Percentiles rank a stretch among this genome's conserved stretches.
These are phyloP conservation scores for Uropsilus gracilis DNA, from an alignment of 2,113 vertebrate species.

Conservation along the genomic window DNA sequence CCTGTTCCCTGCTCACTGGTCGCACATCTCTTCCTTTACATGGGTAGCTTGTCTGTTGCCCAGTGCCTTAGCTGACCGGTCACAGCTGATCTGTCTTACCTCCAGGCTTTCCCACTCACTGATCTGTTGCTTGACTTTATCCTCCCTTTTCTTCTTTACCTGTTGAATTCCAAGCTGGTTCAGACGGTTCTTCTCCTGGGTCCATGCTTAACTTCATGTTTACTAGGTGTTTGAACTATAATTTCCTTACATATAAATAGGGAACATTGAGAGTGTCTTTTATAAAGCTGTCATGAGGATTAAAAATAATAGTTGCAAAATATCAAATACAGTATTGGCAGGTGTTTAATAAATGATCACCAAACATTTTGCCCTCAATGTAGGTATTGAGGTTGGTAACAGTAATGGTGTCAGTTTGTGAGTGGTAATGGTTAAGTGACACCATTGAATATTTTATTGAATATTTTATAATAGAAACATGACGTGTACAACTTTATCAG, in stretches of 20 bases:
- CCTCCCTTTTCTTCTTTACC: not conserved
- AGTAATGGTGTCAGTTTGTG: not conserved
- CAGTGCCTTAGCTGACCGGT: not conserved
- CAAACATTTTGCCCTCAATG: not conserved
- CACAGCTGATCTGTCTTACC: not conserved
- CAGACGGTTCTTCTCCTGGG: not conserved
- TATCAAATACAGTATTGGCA: not conserved
- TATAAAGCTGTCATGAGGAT: not conserved
- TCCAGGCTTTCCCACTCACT: not conserved
- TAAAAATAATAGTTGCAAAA: not conserved
- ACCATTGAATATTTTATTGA: not conserved
- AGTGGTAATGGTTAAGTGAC: not conserved
- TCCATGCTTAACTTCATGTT: not conserved
- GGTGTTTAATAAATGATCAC: not conserved
- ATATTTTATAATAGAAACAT: not conserved
- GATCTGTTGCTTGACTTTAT: not conserved
- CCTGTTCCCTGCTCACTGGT: not conserved
- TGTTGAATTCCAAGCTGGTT: not conserved
- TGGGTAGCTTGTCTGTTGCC: not conserved
- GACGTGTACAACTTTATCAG: not conserved
- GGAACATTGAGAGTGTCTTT: not conserved
- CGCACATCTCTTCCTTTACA: not conserved
- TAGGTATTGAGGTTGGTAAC: not conserved
- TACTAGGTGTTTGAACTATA: not conserved
- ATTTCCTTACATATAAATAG: conserved; percentile 7